A percentile compares a stretch with the other conserved stretches of the same genome.
These are phyloP conservation scores for Muricea muricata DNA, from an alignment of 92 coral and sea anemone species.

Conservation along the genomic window DNA sequence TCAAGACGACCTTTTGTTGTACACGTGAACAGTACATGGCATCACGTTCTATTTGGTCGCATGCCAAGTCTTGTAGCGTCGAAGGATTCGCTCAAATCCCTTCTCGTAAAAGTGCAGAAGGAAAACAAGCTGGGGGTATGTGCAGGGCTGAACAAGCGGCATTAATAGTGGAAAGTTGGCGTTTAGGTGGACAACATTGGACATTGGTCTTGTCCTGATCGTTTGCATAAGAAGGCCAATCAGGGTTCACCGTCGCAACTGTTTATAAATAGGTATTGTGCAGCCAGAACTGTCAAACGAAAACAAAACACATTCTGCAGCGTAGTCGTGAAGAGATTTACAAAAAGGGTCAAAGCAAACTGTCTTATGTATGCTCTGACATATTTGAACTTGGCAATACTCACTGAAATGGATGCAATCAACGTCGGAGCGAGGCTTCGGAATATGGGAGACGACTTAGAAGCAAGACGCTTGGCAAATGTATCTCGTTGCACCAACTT, in stretches of 20 bases:
- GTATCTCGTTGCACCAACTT: neutral
- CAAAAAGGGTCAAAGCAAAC: neutral
- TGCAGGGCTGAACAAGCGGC: neutral
- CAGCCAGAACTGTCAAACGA: neutral
- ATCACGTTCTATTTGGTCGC: neutral
- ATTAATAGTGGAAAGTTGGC: neutral
- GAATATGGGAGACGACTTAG: conserved; percentile 5
- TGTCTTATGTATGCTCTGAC: neutral
- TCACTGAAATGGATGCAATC: neutral
- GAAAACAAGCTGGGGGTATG: too few relatives aligned
- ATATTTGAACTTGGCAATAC: neutral
- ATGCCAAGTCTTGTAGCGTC: neutral
- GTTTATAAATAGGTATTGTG: neutral
- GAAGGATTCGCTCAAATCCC: neutral
- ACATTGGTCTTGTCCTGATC: neutral
- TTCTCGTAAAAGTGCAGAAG: neutral
- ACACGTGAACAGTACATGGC: conserved; percentile 17
- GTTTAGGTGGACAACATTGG: neutral
- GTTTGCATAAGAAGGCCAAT: neutral
- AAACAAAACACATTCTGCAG: too few relatives aligned
- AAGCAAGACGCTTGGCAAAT: neutral
- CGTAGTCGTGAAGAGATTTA: neutral
- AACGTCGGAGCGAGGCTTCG: neutral
- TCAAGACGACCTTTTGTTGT: conserved; percentile 11
- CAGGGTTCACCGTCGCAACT: neutral